A percentile compares a stretch with the other conserved stretches of the same genome.
These are phyloP conservation scores for Eristalis intricaria DNA, from an alignment of 2,888 invertebrate species.

Conservation along the genomic window DNA sequence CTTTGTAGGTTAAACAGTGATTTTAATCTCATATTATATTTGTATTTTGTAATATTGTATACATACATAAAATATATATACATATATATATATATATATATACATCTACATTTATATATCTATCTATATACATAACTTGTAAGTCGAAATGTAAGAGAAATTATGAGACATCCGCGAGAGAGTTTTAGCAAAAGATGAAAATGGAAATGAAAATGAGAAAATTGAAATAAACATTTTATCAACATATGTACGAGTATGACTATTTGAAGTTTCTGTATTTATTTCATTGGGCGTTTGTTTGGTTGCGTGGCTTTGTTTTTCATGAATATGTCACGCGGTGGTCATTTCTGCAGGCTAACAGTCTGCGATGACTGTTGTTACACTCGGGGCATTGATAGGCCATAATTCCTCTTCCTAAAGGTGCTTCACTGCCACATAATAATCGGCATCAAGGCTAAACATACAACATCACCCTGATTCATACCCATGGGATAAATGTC, in stretches of 20 bases:
- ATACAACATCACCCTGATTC: too few relatives aligned
- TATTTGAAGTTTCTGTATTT: background rate
- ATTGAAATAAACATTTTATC: constrained; percentile 65
- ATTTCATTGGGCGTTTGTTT: background rate
- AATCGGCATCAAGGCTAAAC: too few relatives aligned
- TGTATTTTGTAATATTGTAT: constrained; percentile 72
- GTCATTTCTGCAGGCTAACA: too few relatives aligned
- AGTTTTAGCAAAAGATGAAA: constrained; percentile 22
- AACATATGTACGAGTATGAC: constrained; percentile 27
- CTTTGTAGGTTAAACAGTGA: constrained; percentile 67
- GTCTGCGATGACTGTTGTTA: too few relatives aligned
- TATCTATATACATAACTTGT: constrained; percentile 65
- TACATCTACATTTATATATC: constrained; percentile 68
- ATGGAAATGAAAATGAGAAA: constrained; percentile 32
- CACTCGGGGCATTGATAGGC: too few relatives aligned
- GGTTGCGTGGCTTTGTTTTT: background rate
- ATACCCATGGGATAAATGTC: too few relatives aligned
- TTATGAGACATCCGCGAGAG: constrained; percentile 28
- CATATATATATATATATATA: constrained; percentile 63
- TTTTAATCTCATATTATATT: constrained; percentile 72
- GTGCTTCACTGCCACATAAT: too few relatives aligned
- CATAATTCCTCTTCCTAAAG: too few relatives aligned
- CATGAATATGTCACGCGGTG: too few relatives aligned
- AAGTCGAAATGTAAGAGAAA: constrained; percentile 52
- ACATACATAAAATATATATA: constrained; percentile 65